Evolutionary conservation across 2,888 invertebrate genomes (phyloP), one percentile per base, ranked within the genome.

Genomic region (Cantharis flavilabris): DNA sequence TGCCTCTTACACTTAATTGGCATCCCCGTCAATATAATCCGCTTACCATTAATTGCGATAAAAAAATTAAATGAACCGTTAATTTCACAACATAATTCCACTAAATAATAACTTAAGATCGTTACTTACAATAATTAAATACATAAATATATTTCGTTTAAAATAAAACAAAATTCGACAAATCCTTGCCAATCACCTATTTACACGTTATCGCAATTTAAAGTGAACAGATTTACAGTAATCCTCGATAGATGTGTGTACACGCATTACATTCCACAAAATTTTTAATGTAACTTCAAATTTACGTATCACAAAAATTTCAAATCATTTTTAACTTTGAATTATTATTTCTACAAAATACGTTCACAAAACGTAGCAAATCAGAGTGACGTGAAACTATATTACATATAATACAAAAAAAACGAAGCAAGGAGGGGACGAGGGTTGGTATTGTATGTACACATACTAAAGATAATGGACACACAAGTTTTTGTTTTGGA

Each of bases 401-500:
- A 87, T 87, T 88, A 88, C 88, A 85, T 88, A 88, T 88, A 87
- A 87, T 88, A 88, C 88, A 88, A 26, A 86, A 86, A 33, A 84
- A 83, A 79, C 65, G 23, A 67, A 49, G 49, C 49, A 7, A 49
- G 49, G 49, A 4, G 1, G n/a, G n/a, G 33, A 4, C 0, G 28
- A 3, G 65, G 65, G 65, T n/a, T 80, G 80, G 81, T 81, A 81
- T 77, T 81, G 81, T 84, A 84, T 83, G 84, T 84, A 85, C 85
- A 85, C 84, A 81, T 84, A 84, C 82, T 83, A 84, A 85, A 85
- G 84, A 85, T 82, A 83, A 84, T 84, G 83, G 85, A 81, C 74
- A 75, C 63, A 79, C 70, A 76, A 62, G 7, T n/a, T 20, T 49
- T 63, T 62, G 69, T 76, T 76, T 79, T 71, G 63, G 72, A 74